phyloP scores from a whole-genome alignment of 2,797 vertebrate genomes.

The Scyliorhinus canicula region DNA sequence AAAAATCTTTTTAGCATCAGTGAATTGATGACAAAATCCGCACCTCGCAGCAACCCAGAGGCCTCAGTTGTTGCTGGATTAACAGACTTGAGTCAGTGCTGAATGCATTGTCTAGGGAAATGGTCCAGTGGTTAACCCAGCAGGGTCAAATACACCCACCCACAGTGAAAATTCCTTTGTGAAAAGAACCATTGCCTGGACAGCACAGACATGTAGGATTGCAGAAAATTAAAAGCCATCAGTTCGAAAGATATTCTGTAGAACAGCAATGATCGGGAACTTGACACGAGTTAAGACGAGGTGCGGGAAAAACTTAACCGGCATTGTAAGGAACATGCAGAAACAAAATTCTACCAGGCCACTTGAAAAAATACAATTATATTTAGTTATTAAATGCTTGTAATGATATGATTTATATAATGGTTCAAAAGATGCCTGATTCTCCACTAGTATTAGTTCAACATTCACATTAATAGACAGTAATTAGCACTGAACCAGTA shows the following conservation, averaged over 20 bases:
- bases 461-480: not conserved
- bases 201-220: not conserved
- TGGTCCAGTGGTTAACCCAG: not conserved
- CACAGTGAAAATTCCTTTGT: slow-evolving; percentile 25
- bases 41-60: not conserved
- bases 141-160: slow-evolving; percentile 21
- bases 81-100: not conserved
- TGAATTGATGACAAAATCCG: not conserved
- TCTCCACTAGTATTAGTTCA: not conserved
- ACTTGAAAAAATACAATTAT: not conserved
- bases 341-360: not conserved
- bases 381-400: not conserved
- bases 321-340: no score
- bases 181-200: slow-evolving; percentile 2
- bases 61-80: not conserved
- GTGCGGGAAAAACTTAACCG: not conserved
- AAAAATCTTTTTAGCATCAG: not conserved
- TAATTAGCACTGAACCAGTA: not conserved
- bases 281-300: not conserved
- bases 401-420: not conserved
- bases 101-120: slow-evolving; percentile 19
- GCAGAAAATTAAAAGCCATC: slow-evolving; percentile 7
- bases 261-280: not conserved
- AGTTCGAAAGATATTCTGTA: not conserved
- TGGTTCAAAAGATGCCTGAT: not conserved